phyloP scores from a whole-genome alignment of 2,113 vertebrate genomes.

The Acanthochromis polyacanthus region DNA sequence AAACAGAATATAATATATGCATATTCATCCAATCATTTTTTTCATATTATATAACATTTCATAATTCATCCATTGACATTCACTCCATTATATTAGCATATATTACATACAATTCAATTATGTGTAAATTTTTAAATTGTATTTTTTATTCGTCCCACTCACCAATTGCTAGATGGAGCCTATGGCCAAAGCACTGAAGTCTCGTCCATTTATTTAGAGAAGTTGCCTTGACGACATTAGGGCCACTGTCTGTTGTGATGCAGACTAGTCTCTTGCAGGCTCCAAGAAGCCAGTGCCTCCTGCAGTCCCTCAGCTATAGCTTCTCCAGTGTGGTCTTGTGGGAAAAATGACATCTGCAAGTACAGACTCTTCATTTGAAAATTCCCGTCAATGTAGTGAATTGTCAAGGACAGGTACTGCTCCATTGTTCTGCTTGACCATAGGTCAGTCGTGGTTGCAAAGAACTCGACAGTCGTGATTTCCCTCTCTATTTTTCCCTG shows the following conservation, averaged over 20 bases:
- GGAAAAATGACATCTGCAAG: not conserved
- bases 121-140: no score
- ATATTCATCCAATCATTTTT: no score
- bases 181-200: not conserved
- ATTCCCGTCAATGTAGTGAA: not conserved
- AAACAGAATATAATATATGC: no score
- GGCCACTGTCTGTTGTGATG: not conserved
- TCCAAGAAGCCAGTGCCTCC: not conserved
- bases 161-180: not conserved
- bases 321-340: not conserved
- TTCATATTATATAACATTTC: no score
- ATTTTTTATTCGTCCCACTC: no score
- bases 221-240: not conserved
- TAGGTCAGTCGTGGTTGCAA: not conserved
- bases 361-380: not conserved
- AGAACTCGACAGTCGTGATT: not conserved
- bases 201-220: not conserved
- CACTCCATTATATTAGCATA: no score
- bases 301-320: not conserved
- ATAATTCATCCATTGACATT: no score
- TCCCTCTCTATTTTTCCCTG: not conserved
- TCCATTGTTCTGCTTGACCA: slow-evolving; percentile 10
- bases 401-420: not conserved
- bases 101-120: no score
- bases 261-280: not conserved